phyloP scores from a whole-genome alignment of 2,797 vertebrate genomes.

The Buphagus erythrorhynchus region DNA sequence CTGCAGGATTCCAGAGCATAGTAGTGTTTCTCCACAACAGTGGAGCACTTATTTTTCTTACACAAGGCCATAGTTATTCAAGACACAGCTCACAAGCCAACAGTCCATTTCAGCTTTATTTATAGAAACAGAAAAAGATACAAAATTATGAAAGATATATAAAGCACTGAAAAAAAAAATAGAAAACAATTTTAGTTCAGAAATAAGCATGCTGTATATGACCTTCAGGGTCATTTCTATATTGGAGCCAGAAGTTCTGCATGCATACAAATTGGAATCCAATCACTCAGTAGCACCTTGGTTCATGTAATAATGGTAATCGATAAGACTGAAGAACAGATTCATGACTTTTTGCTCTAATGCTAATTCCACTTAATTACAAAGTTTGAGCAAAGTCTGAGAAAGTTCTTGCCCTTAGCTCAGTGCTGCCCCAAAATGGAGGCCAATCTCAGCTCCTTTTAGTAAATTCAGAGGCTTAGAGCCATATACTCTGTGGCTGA shows the following conservation, averaged over 20 bases:
- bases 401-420: background rate
- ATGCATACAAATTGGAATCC: background rate
- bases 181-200: background rate
- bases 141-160: background rate
- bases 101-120: constrained; percentile 40
- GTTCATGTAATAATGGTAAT: background rate
- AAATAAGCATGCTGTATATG: background rate
- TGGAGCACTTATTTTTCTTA: background rate
- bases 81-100: background rate
- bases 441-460: background rate
- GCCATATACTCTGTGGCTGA: background rate
- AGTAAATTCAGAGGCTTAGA: background rate
- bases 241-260: background rate
- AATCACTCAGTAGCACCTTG: background rate
- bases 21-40: background rate
- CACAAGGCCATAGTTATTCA: background rate
- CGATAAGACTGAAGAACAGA: background rate
- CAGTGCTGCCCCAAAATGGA: background rate
- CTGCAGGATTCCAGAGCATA: background rate
- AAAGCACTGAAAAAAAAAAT: background rate
- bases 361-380: background rate
- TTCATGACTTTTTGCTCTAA: background rate
- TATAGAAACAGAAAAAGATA: constrained; percentile 1
- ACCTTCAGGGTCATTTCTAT: background rate
- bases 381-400: background rate